phyloP scores from a whole-genome alignment of 2,888 invertebrate species.

The Strigamia maritima region DNA sequence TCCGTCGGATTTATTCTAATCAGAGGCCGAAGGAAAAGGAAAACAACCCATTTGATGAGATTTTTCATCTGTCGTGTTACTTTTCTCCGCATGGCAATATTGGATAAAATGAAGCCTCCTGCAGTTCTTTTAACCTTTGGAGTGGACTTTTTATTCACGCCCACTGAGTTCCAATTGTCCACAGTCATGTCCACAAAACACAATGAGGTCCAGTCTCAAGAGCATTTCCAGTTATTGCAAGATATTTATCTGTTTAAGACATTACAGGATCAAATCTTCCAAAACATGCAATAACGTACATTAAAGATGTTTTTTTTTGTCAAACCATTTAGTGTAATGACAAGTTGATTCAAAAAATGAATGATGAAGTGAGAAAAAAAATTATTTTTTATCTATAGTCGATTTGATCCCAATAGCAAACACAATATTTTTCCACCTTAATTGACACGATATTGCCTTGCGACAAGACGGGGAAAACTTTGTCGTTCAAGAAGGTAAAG shows the following conservation, averaged over 20 bases:
- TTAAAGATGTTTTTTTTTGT: background rate
- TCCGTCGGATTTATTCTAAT: background rate
- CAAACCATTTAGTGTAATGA: background rate
- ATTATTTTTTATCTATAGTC: background rate
- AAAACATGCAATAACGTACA: background rate
- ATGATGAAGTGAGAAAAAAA: background rate
- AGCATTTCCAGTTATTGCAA: background rate
- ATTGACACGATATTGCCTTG: background rate
- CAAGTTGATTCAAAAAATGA: background rate
- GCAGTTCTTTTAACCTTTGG: background rate
- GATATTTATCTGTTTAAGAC: background rate
- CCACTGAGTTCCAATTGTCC: background rate
- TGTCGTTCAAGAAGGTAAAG: background rate
- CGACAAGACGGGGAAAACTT: background rate
- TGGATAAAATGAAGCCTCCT: background rate
- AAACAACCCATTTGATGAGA: background rate
- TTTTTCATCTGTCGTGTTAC: background rate
- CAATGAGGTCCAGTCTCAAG: background rate
- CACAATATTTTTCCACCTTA: background rate
- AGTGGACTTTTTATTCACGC: background rate
- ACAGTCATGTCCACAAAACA: background rate
- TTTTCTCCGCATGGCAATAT: background rate
- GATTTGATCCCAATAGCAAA: background rate
- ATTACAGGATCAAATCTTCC: background rate
- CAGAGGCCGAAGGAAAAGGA: background rate